Percentiles rank a stretch among this genome's conserved stretches.
phyloP scores from a whole-genome alignment of 1,140 invertebrate genomes.

The Plectrocnemia conspersa region DNA sequence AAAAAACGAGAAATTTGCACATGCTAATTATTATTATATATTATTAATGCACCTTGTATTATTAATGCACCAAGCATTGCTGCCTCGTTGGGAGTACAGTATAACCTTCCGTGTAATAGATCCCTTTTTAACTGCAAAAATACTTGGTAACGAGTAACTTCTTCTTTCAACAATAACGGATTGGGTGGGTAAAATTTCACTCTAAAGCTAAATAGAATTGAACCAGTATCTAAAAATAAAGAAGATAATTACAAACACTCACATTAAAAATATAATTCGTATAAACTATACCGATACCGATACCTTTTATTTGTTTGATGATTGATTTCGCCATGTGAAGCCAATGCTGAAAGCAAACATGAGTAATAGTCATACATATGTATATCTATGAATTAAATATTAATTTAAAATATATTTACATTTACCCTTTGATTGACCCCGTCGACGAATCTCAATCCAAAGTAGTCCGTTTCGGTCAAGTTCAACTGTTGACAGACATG shows the following conservation, averaged over 20 bases:
- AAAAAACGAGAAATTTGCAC: constrained; percentile 8
- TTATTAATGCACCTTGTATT: constrained; percentile 84
- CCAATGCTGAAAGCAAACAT: constrained; percentile 88
- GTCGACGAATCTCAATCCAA: constrained; percentile 93
- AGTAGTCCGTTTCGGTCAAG: constrained; percentile 94
- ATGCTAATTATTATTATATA: too few relatives aligned
- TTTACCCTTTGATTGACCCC: constrained; percentile 84
- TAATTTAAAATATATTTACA: constrained; percentile 24
- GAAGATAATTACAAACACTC: too few relatives aligned
- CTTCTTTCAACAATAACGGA: constrained; percentile 75
- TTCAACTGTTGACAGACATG: constrained; percentile 91
- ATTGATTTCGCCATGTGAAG: constrained; percentile 90
- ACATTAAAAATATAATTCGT: background rate
- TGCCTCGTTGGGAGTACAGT: constrained; percentile 84
- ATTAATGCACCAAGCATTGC: constrained; percentile 87
- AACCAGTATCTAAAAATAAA: constrained; percentile 67
- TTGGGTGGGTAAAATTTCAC: constrained; percentile 94
- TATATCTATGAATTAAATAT: constrained; percentile 16
- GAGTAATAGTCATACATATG: constrained; percentile 42
- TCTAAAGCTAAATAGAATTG: constrained; percentile 85
- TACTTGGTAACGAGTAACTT: constrained; percentile 85
- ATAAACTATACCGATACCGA: constrained; percentile 19
- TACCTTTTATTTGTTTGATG: constrained; percentile 92
- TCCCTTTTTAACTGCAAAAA: constrained; percentile 94
- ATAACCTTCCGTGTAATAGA: constrained; percentile 87